These are phyloP conservation scores for Mythimna pallens DNA, from an alignment of 2,888 invertebrate species.

Conservation along the genomic window DNA sequence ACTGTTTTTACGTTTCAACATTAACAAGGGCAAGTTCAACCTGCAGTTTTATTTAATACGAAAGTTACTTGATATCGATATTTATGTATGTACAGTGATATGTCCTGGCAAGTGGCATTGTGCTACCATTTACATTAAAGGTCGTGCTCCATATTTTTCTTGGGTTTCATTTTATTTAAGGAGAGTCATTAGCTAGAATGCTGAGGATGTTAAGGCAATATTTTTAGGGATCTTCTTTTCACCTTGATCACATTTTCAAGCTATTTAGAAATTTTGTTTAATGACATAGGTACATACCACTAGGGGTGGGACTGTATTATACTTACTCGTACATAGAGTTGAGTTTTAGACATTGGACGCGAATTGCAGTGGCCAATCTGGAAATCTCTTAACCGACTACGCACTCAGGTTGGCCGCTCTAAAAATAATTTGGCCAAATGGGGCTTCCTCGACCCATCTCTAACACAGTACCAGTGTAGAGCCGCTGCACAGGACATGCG, in stretches of 20 bases:
- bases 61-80: constrained; percentile 54
- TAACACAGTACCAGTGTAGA: too few species aligned
- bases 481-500: too few species aligned
- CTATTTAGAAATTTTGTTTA: neutral
- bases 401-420: too few species aligned
- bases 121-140: constrained; percentile 59
- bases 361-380: too few species aligned
- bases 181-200: neutral
- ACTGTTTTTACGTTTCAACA: constrained; percentile 65
- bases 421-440: too few species aligned
- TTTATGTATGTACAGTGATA: constrained; percentile 21
- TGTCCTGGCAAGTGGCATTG: constrained; percentile 65
- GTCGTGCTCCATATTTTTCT: constrained; percentile 43
- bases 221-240: neutral
- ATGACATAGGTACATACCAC: too few species aligned
- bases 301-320: too few species aligned
- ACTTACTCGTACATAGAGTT: too few species aligned
- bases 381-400: too few species aligned
- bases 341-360: too few species aligned
- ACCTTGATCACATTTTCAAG: neutral
- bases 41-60: constrained; percentile 59
- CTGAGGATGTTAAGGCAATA: neutral
- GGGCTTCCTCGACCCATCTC: too few species aligned
- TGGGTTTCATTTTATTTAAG: constrained; percentile 17
- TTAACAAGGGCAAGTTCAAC: constrained; percentile 73